Percentiles rank a stretch among this genome's conserved stretches.
These are phyloP conservation scores for Acanthosepion lycidas DNA, from an alignment of 2,888 invertebrate species.

Conservation along the genomic window DNA sequence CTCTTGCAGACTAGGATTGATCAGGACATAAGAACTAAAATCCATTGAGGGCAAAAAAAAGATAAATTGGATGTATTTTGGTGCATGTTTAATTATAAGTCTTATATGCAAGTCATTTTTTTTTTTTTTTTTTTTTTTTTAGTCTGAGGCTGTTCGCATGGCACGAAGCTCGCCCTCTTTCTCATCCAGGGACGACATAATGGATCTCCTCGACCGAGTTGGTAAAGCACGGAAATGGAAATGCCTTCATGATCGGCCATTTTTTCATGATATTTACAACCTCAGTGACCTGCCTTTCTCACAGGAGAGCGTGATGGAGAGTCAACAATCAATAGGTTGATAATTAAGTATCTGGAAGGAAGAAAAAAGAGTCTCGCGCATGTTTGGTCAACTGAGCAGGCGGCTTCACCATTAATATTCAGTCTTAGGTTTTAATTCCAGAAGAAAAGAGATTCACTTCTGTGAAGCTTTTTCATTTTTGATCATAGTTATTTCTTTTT, in stretches of 20 bases:
- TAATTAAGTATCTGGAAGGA: too few relatives aligned
- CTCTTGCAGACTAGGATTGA: too few relatives aligned
- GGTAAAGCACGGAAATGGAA: conserved; percentile 54
- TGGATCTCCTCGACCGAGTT: conserved; percentile 60
- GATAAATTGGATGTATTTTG: too few relatives aligned
- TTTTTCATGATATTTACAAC: conserved; percentile 60
- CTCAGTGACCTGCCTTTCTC: conserved; percentile 54
- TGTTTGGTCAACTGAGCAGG: too few relatives aligned
- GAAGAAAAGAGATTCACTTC: too few relatives aligned
- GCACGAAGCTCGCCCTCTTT: conserved; percentile 60
- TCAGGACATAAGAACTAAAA: too few relatives aligned
- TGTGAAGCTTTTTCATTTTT: background rate
- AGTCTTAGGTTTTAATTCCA: too few relatives aligned
- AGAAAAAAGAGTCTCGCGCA: too few relatives aligned
- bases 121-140: conserved; percentile 39
- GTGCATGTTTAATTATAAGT: too few relatives aligned
- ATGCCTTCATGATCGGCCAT: conserved; percentile 67
- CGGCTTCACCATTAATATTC: too few relatives aligned
- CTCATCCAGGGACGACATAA: conserved; percentile 58
- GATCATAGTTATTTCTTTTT: background rate
- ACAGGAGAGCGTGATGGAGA: conserved; percentile 48
- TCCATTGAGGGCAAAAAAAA: too few relatives aligned
- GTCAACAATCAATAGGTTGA: background rate
- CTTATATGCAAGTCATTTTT: background rate
- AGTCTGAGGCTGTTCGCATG: conserved; percentile 71